Conservation (phyloP, 2,797 vertebrate genomes). For the Poeciliopsis presidionis region DNA sequence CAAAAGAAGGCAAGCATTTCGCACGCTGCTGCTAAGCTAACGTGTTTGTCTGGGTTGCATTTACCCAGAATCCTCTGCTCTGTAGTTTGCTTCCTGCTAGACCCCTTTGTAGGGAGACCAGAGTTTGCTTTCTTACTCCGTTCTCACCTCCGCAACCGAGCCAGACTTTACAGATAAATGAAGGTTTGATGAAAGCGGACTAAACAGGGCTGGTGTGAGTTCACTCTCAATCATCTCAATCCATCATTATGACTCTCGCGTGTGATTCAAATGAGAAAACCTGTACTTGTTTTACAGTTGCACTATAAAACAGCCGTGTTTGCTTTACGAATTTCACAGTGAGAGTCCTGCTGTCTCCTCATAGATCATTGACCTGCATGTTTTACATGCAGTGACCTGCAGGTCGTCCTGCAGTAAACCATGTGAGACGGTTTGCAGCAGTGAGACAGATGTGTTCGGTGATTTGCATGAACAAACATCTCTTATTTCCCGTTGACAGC, state of each 20-base stretch:
- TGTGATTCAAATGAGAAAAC: background rate
- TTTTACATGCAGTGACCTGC: constrained; percentile 26
- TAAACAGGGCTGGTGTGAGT: background rate
- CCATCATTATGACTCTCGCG: background rate
- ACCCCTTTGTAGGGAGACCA: no score
- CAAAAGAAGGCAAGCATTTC: no score
- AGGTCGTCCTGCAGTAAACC: constrained; percentile 5
- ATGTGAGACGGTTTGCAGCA: constrained; percentile 19
- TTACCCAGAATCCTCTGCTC: no score
- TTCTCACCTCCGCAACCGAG: no score
- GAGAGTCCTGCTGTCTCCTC: background rate
- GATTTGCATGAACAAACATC: constrained; percentile 66
- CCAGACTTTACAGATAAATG: no score
- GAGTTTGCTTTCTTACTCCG: no score
- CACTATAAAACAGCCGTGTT: background rate
- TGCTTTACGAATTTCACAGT: background rate
- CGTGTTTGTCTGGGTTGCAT: no score
- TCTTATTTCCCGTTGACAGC: constrained; percentile 61
- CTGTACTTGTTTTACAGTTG: background rate
- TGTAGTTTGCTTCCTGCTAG: no score
- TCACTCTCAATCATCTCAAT: background rate
- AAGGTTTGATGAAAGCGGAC: no score
- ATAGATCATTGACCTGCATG: background rate
- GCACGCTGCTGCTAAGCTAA: no score
- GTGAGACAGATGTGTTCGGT: constrained; percentile 29